Evolutionary conservation across 2,797 vertebrate genomes (phyloP).

Genomic region (Tinamus major): DNA sequence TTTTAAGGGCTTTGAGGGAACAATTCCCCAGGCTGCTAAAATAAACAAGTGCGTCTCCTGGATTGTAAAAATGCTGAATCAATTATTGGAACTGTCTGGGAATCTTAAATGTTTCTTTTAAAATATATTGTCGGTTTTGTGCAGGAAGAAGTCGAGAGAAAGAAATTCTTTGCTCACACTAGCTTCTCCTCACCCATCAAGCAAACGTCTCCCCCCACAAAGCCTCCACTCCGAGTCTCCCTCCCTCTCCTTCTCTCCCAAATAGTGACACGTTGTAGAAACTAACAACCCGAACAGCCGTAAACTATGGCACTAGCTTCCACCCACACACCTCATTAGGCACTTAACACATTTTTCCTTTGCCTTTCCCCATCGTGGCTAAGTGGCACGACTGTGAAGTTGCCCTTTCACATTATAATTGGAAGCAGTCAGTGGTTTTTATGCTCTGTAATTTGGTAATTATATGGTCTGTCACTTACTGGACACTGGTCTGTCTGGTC

Average conservation of each 20-base stretch:
- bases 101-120: slow-evolving; percentile 33
- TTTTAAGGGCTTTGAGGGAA: not conserved
- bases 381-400: slow-evolving; percentile 32
- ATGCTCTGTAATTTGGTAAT: slow-evolving; percentile 66
- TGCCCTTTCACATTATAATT: slow-evolving; percentile 68
- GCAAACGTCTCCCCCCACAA: slow-evolving; percentile 12
- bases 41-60: slow-evolving; percentile 1
- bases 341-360: slow-evolving; percentile 74
- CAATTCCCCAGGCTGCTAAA: slow-evolving; percentile 16
- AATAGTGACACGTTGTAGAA: slow-evolving; percentile 28
- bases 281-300: slow-evolving; percentile 51
- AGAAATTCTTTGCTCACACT: slow-evolving; percentile 5
- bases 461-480: slow-evolving; percentile 46
- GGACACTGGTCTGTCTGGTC: slow-evolving; percentile 23
- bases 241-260: not conserved
- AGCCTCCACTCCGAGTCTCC: not conserved
- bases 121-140: slow-evolving; percentile 14
- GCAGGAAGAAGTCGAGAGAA: slow-evolving; percentile 38
- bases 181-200: not conserved
- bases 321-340: slow-evolving; percentile 75
- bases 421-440: slow-evolving; percentile 61
- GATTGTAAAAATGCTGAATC: slow-evolving; percentile 28
- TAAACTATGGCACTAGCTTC: slow-evolving; percentile 54
- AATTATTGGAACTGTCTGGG: slow-evolving; percentile 28
- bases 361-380: slow-evolving; percentile 23